Percentiles rank a stretch among this genome's conserved stretches.
Conservation (phyloP, 2,113 vertebrate genomes). For the Arothron firmamentum region DNA sequence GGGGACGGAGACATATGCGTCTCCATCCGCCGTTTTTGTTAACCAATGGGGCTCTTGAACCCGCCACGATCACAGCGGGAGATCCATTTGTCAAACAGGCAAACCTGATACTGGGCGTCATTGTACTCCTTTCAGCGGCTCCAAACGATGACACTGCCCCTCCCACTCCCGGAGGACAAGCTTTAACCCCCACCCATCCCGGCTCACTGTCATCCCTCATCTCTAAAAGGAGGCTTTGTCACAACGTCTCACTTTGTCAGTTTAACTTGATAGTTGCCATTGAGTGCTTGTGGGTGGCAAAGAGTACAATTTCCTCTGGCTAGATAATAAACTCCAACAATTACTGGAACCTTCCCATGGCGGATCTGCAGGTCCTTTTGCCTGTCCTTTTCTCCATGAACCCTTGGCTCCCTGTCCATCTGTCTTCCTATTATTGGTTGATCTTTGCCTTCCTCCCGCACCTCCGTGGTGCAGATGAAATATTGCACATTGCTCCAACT, state of each 20-base stretch:
- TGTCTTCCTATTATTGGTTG: constrained; percentile 47
- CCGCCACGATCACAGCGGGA: constrained; percentile 63
- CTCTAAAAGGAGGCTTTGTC: constrained; percentile 74
- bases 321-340: constrained; percentile 68
- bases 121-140: constrained; percentile 75
- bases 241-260: constrained; percentile 71
- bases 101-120: constrained; percentile 66
- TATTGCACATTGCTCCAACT: constrained; percentile 42
- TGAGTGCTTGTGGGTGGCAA: constrained; percentile 75
- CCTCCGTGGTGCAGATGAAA: constrained; percentile 29
- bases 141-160: constrained; percentile 74
- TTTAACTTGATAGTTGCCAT: constrained; percentile 76
- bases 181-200: constrained; percentile 62
- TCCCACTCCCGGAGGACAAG: constrained; percentile 71
- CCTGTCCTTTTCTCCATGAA: constrained; percentile 43
- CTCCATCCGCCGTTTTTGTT: constrained; percentile 31
- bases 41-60: constrained; percentile 48
- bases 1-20: background rate
- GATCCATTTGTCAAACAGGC: constrained; percentile 78
- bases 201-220: constrained; percentile 69
- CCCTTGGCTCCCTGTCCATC: constrained; percentile 42
- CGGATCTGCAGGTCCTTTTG: constrained; percentile 42
- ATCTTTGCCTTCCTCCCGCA: constrained; percentile 14
- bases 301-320: constrained; percentile 72
- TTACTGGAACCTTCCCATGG: constrained; percentile 64